Conservation (phyloP, 2,113 vertebrate genomes). For the Melanocharis versteri region DNA sequence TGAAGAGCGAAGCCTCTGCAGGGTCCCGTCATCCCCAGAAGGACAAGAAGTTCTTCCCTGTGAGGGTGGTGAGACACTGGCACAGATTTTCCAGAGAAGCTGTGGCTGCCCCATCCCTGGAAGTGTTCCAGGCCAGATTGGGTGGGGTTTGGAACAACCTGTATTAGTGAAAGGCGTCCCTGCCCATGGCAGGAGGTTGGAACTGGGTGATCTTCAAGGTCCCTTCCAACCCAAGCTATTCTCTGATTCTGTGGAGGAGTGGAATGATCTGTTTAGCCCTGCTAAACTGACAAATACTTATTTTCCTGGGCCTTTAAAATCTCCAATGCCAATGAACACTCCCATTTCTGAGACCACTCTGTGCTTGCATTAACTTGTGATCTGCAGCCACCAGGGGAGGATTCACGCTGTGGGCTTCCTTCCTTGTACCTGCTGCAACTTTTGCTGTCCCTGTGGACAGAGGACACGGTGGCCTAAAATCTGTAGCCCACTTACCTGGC, state of each 20-base stretch:
- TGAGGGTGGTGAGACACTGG: neutral
- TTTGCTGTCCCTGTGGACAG: neutral
- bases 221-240: neutral
- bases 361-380: neutral
- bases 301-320: neutral
- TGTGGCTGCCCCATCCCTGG: neutral
- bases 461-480: fast-evolving
- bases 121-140: neutral
- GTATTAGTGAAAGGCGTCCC: neutral
- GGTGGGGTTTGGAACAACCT: neutral
- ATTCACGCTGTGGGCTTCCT: neutral
- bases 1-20: neutral
- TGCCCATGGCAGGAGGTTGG: neutral
- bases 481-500: neutral
- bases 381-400: neutral
- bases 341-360: neutral
- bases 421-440: neutral
- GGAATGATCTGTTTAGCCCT: neutral
- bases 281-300: neutral
- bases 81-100: neutral
- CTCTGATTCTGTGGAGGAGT: neutral
- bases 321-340: neutral
- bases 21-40: neutral
- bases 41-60: neutral
- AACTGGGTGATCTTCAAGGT: neutral